phyloP scores from a whole-genome alignment of 2,888 invertebrate genomes.

The Tigriopus californicus region DNA sequence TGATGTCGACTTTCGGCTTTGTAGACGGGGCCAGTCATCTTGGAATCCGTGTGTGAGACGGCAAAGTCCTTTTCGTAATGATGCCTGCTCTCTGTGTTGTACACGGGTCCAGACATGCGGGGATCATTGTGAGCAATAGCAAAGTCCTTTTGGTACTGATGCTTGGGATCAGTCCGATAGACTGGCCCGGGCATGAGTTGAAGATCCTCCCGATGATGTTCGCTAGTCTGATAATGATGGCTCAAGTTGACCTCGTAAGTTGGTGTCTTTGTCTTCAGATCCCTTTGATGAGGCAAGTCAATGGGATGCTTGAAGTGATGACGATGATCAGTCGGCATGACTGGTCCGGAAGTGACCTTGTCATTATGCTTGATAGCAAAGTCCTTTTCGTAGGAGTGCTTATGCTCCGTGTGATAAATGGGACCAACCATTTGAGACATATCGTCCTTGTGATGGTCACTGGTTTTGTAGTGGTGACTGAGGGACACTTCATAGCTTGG shows the following conservation, averaged over 20 bases:
- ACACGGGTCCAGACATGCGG: conserved; percentile 10
- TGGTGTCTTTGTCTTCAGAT: conserved; percentile 3
- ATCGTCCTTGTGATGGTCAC: conserved; percentile 7
- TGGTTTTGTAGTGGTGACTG: conserved; percentile 9
- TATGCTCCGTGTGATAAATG: conserved; percentile 2
- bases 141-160: conserved; percentile 5
- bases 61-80: not conserved
- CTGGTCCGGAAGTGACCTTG: not conserved
- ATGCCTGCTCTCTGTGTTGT: not conserved
- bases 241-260: conserved; percentile 12
- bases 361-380: not conserved
- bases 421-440: conserved; percentile 6
- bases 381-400: conserved; percentile 12
- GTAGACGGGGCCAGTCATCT: conserved; percentile 8
- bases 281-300: conserved; percentile 10
- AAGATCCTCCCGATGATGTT: conserved; percentile 10
- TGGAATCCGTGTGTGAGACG: no score
- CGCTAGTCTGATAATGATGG: conserved; percentile 12
- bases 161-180: not conserved
- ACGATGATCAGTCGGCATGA: not conserved
- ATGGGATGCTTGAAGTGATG: conserved; percentile 8
- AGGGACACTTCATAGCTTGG: conserved; percentile 12
- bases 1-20: not conserved
- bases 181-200: conserved; percentile 6
- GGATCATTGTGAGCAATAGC: not conserved